These are phyloP conservation scores for Tonatia bakeri DNA, from an alignment of 2,113 vertebrate species.

Conservation along the genomic window DNA sequence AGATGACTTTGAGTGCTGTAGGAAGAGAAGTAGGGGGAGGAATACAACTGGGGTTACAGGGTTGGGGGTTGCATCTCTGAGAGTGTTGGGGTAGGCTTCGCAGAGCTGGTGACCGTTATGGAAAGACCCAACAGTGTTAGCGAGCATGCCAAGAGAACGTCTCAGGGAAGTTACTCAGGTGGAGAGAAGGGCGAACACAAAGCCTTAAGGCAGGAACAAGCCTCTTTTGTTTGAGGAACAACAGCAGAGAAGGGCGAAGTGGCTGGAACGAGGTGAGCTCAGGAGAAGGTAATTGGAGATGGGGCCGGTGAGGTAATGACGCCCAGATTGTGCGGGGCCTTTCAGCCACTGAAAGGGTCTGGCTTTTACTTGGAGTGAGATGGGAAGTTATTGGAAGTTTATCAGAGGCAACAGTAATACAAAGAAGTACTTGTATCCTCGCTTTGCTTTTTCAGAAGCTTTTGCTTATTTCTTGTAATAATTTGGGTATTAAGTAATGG, in stretches of 20 bases:
- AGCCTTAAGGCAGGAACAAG: background rate
- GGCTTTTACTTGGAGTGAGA: background rate
- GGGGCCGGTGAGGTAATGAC: background rate
- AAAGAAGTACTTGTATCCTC: background rate
- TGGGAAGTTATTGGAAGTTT: background rate
- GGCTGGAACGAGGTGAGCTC: background rate
- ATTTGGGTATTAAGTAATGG: constrained; percentile 15
- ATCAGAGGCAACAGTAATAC: background rate
- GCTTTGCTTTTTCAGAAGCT: background rate
- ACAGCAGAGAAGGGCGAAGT: background rate
- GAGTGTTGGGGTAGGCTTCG: background rate
- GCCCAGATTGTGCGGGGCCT: background rate
- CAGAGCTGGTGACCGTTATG: background rate
- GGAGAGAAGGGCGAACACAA: background rate
- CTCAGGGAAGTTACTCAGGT: background rate
- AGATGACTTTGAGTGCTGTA: background rate
- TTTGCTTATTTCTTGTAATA: constrained; percentile 15
- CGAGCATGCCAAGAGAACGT: background rate
- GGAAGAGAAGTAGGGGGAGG: background rate
- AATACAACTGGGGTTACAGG: background rate
- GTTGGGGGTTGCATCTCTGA: background rate
- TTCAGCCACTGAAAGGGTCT: background rate
- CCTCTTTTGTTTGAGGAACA: background rate
- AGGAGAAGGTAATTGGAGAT: background rate
- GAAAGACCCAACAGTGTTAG: background rate